phyloP scores from a whole-genome alignment of 2,888 invertebrate genomes.

The Catocala nupta region DNA sequence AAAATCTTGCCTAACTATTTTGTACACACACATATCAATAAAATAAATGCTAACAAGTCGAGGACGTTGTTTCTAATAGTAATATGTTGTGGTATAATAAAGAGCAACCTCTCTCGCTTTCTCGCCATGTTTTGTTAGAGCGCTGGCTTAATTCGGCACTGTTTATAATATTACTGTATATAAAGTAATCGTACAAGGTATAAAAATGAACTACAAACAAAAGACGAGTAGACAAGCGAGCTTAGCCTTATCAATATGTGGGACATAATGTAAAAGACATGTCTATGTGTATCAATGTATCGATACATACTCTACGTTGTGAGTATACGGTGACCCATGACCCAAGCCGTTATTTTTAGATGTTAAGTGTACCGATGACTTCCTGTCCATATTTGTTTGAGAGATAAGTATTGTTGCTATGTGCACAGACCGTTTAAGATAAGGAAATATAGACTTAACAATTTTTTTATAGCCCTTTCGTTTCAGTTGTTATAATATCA shows the following conservation, averaged over 20 bases:
- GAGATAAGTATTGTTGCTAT: slow-evolving; percentile 68
- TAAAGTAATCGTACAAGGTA: no score
- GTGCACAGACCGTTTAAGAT: slow-evolving; percentile 56
- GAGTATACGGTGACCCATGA: slow-evolving; percentile 63
- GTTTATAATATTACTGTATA: no score
- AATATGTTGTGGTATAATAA: no score
- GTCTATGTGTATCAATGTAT: neutral
- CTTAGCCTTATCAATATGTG: neutral
- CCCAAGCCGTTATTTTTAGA: slow-evolving; percentile 66
- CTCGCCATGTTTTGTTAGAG: no score
- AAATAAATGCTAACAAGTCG: no score
- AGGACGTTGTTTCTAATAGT: no score
- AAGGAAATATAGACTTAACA: slow-evolving; percentile 30
- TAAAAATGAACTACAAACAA: no score
- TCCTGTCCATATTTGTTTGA: slow-evolving; percentile 52
- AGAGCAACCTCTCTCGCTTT: no score
- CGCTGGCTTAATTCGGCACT: no score
- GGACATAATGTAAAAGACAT: neutral
- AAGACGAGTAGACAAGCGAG: no score
- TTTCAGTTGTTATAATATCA: neutral
- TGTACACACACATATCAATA: no score
- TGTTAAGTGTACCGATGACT: slow-evolving; percentile 46
- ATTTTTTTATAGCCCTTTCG: slow-evolving; percentile 2
- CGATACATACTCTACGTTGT: slow-evolving; percentile 15
- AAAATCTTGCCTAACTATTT: no score